A percentile compares a stretch with the other conserved stretches of the same genome.
These are phyloP conservation scores for Neodiprion lecontei DNA, from an alignment of 1,140 invertebrate species.

Conservation along the genomic window DNA sequence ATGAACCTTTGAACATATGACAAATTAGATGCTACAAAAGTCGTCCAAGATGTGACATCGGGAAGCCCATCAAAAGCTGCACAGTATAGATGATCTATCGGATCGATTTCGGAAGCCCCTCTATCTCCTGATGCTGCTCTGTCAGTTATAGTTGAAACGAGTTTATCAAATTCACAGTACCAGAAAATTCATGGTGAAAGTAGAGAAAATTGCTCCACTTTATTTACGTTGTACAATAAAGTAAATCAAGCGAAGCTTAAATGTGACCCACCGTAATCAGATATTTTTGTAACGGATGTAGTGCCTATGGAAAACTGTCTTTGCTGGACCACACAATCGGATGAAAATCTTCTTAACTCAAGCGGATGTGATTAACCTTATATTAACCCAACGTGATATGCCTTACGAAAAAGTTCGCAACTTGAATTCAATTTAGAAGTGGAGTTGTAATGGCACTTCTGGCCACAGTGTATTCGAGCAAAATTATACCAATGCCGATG, in stretches of 20 bases:
- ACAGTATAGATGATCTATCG: constrained; percentile 18
- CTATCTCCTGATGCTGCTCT: constrained; percentile 19
- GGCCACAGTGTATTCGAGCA: constrained; percentile 39
- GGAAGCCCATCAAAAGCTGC: constrained; percentile 8
- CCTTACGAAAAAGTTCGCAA: constrained; percentile 21
- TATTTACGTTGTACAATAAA: constrained; percentile 15
- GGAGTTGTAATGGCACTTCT: constrained; percentile 41
- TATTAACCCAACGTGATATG: background rate
- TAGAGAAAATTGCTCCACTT: constrained; percentile 9
- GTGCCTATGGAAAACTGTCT: constrained; percentile 30
- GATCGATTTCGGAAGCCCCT: constrained; percentile 12
- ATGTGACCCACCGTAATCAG: constrained; percentile 12
- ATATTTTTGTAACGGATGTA: constrained; percentile 23
- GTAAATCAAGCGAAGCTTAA: constrained; percentile 6
- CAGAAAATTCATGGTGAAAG: constrained; percentile 12
- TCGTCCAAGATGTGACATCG: constrained; percentile 17
- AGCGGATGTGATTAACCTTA: constrained; percentile 22
- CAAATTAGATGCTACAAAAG: constrained; percentile 16
- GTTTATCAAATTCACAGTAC: constrained; percentile 18
- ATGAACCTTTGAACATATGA: constrained; percentile 11
- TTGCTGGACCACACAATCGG: constrained; percentile 30
- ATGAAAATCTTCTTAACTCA: constrained; percentile 24
- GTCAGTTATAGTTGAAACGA: constrained; percentile 12
- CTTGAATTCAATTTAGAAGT: constrained; percentile 36
- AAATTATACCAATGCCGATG: constrained; percentile 32